Percentiles rank a stretch among this genome's conserved stretches.
Evolutionary conservation across 2,888 invertebrate species (phyloP).

Genomic region (Stratiomys singularior): DNA sequence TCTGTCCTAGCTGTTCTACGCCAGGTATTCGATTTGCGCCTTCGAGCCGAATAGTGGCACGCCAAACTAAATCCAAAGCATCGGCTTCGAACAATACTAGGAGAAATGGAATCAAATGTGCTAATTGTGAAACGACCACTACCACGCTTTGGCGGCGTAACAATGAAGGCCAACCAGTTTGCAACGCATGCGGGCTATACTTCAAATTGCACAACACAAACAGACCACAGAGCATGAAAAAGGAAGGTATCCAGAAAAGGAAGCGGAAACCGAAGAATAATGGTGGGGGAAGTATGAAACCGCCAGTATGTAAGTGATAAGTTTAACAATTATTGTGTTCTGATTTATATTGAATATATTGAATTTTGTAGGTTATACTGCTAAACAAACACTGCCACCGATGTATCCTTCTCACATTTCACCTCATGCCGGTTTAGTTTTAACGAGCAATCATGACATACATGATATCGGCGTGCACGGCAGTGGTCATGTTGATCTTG

Average conservation of each 20-base stretch:
- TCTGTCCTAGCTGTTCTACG: slow-evolving; percentile 40
- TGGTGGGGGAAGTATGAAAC: slow-evolving; percentile 50
- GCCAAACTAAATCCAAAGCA: slow-evolving; percentile 60
- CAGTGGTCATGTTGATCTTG: slow-evolving; percentile 22
- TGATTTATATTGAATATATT: background rate
- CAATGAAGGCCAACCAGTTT: slow-evolving; percentile 86
- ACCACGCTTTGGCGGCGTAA: slow-evolving; percentile 89
- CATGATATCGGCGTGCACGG: slow-evolving; percentile 58
- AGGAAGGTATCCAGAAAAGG: slow-evolving; percentile 97
- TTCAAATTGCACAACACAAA: slow-evolving; percentile 70
- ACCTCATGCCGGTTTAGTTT: slow-evolving; percentile 8
- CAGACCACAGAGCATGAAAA: slow-evolving; percentile 97
- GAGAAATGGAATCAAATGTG: slow-evolving; percentile 67
- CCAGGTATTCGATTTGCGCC: slow-evolving; percentile 37
- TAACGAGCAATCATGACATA: slow-evolving; percentile 54
- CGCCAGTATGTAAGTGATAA: slow-evolving; percentile 53
- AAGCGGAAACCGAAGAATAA: slow-evolving; percentile 87
- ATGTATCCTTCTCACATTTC: slow-evolving; percentile 60
- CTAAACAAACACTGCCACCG: slow-evolving; percentile 54
- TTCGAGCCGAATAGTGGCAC: slow-evolving; percentile 55
- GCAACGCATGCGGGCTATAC: slow-evolving; percentile 79
- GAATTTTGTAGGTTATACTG: slow-evolving; percentile 25
- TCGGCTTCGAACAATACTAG: slow-evolving; percentile 60
- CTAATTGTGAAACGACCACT: slow-evolving; percentile 72
- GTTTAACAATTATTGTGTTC: background rate